Percentiles rank a stretch among this genome's conserved stretches.
phyloP scores from a whole-genome alignment of 1,140 invertebrate genomes.

The Arion vulgaris region DNA sequence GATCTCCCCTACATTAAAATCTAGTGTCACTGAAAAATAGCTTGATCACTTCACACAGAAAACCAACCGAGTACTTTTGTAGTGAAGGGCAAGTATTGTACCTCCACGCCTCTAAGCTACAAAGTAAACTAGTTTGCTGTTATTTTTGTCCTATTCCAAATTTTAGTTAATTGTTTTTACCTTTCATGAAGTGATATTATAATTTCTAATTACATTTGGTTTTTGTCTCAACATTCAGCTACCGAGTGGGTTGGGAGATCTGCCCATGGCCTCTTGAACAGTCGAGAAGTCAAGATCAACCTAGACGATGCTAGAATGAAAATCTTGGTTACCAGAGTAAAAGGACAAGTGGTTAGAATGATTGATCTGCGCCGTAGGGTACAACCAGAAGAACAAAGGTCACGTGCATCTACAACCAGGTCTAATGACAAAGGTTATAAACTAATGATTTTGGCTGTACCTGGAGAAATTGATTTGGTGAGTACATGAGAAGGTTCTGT shows the following conservation, averaged over 20 bases:
- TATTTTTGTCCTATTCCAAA: too few relatives aligned
- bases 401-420: constrained; percentile 40
- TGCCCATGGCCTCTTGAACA: constrained; percentile 29
- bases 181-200: too few relatives aligned
- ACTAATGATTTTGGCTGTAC: constrained; percentile 48
- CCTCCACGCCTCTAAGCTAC: too few relatives aligned
- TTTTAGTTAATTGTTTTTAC: too few relatives aligned
- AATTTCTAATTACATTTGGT: too few relatives aligned
- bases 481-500: too few relatives aligned
- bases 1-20: too few relatives aligned
- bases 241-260: constrained; percentile 55
- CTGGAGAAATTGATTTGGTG: constrained; percentile 53
- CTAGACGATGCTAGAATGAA: constrained; percentile 45
- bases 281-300: constrained; percentile 47
- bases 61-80: too few relatives aligned
- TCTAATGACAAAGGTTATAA: constrained; percentile 39
- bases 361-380: constrained; percentile 74
- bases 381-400: not conserved
- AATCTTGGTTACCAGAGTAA: constrained; percentile 50
- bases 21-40: too few relatives aligned
- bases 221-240: not conserved
- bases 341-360: constrained; percentile 66
- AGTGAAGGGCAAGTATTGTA: too few relatives aligned
- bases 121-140: too few relatives aligned
- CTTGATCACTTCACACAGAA: too few relatives aligned